Evolutionary conservation across 2,797 vertebrate species (phyloP).

Genomic region (Lepus oiostolus): DNA sequence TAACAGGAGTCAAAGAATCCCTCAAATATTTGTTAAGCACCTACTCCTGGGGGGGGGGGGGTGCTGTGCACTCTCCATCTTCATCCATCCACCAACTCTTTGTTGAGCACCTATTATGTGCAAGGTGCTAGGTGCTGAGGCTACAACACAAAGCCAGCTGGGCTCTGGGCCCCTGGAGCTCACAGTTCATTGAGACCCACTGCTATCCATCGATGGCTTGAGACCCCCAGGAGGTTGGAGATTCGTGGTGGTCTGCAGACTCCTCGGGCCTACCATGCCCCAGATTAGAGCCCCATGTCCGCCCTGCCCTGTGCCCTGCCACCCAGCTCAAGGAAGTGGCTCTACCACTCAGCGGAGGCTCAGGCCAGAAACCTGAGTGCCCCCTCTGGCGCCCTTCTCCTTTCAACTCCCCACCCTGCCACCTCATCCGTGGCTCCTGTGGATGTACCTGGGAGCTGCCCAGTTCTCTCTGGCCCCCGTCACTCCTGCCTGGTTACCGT

Average conservation of each 20-base stretch:
- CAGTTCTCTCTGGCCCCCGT: fast-evolving
- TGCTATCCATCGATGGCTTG: neutral
- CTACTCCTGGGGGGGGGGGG: no score
- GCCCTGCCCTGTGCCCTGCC: neutral
- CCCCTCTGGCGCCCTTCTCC: neutral
- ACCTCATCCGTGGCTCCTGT: neutral
- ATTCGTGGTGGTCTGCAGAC: neutral
- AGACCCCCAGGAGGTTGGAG: neutral
- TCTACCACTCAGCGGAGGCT: neutral
- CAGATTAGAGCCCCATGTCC: neutral
- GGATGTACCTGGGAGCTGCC: neutral
- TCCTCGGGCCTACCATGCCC: neutral
- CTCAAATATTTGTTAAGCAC: neutral
- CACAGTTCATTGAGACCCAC: neutral
- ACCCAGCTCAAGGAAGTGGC: neutral
- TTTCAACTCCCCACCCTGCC: neutral
- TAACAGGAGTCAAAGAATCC: neutral
- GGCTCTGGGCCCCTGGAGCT: neutral
- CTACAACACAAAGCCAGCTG: neutral
- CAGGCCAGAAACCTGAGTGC: neutral
- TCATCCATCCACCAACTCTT: neutral
- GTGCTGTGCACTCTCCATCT: neutral
- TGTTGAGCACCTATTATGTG: neutral
- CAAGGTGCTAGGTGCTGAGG: neutral
- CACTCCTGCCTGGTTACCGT: fast-evolving